Base-by-base conservation (phyloP, 2,888 invertebrate genomes). In the Leucophenga maculata region DNA sequence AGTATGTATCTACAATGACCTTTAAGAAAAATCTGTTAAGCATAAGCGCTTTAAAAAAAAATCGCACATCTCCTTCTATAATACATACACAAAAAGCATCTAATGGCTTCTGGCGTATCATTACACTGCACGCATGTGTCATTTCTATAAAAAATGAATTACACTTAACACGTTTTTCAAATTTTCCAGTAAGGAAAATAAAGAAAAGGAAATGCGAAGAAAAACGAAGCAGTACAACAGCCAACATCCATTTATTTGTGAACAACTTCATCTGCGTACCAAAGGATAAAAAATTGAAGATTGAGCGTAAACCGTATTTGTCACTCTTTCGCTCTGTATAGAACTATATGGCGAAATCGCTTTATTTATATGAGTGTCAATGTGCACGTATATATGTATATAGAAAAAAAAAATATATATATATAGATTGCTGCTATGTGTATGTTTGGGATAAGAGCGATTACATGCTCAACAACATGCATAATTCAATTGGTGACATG, bases 401-500 rank as follows among this genome's bases (percentile, higher is more conserved):
- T 26, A 26, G 3, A 4, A 26, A 4, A 26, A 3, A 26, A 26
- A 26, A 26, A 26, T 26, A 26, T 26, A 26, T 26, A 26, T 4
- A 4, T 26, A 26, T 26, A 26, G 26, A 26, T 2, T 26, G n/a
- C n/a, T n/a, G n/a, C 8, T 32, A 3, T 65, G 44, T 57, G 52
- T 67, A 69, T 67, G 70, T 32, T 75, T 75, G 70, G 72, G 71
- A 74, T 73, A 72, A 80, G 68, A 78, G 78, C 78, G 77, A 82
- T 80, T 78, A 77, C 78, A 78, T 46, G 50, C 57, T 65, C 59
- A 46, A 20, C 57, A 65, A 39, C 69, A 69, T 78, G 75, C 81
- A 78, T 78, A 81, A 81, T 81, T 81, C 77, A 81, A 78, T 81
- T 78, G 79, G 74, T 77, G 75, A 75, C 78, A 78, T 77, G 67